Evolutionary conservation across 2,113 vertebrate genomes (phyloP), one percentile per base, ranked within the genome.

Genomic region (Pelmatolapia mariae): DNA sequence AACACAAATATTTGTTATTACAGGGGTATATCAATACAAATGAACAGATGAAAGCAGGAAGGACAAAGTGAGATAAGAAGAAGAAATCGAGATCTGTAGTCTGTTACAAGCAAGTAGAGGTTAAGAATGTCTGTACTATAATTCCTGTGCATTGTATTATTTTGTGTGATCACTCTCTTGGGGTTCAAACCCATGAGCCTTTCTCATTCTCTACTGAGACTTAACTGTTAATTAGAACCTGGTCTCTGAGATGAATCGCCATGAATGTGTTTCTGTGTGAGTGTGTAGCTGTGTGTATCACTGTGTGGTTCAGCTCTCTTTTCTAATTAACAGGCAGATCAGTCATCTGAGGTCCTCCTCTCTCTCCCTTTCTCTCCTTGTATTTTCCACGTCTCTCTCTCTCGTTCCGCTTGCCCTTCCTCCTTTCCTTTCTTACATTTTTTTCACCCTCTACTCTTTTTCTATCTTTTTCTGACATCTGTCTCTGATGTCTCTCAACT

Each of bases 291-390:
- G 85, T 90, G 89, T 91, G 84, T 82, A 31, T 57, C 82, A 22
- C 82, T 61, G 93, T 93, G 93, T 91, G 90, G 81, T 88, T 90
- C 56, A 86, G 83, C 89, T 89, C 92, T 94, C 91, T 78, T 93
- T 91, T 93, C 92, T 95, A 94, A 96, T 95, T 96, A 95, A 95
- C 90, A 95, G 91, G 89, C 91, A 93, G 91, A 85, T 95, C 93
- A 92, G 87, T 92, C 92, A 94, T 95, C 91, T 89, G 59, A 84
- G 68, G 78, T 91, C 88, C 86, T 90, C 68, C 54, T 82, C 86
- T 90, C 81, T 80, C 91, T 79, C 80, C 66, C 47, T 82, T 36
- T 88, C 83, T 92, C 83, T 82, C 56, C 24, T 80, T 80, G 61
- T 85, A 78, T 86, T 87, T 86, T 87, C 81, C 45, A 16, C 43